phyloP scores from a whole-genome alignment of 2,113 vertebrate genomes.

The Propithecus coquereli region DNA sequence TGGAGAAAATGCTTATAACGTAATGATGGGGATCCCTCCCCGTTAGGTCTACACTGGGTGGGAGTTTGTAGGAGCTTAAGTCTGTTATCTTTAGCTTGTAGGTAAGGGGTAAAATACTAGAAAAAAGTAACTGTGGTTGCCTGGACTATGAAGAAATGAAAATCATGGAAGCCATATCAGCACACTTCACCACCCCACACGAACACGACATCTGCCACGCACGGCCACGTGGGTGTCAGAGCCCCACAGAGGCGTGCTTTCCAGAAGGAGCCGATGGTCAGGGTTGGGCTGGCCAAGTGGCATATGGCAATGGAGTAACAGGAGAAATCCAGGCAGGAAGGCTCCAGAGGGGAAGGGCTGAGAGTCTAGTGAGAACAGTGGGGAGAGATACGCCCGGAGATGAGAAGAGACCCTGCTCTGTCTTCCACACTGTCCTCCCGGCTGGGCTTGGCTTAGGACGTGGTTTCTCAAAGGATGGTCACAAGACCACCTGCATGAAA shows the following conservation, averaged over 20 bases:
- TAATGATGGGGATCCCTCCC: not conserved
- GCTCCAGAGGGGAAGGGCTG: not conserved
- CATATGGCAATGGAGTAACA: not conserved
- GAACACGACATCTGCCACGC: not conserved
- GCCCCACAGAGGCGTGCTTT: not conserved
- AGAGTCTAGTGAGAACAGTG: not conserved
- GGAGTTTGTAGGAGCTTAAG: not conserved
- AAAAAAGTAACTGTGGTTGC: not conserved
- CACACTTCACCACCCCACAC: not conserved
- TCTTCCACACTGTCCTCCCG: fast-evolving
- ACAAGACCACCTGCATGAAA: not conserved
- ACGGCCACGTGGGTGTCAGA: not conserved
- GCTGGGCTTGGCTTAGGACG: not conserved
- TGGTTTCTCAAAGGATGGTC: not conserved
- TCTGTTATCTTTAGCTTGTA: not conserved
- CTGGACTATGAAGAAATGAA: not conserved
- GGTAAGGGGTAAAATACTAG: not conserved
- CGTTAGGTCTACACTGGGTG: not conserved
- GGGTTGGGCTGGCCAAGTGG: not conserved
- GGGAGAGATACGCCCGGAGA: not conserved
- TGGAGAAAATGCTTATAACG: slow-evolving; percentile 2
- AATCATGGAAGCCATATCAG: not conserved
- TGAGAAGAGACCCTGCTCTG: not conserved
- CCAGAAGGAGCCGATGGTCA: not conserved
- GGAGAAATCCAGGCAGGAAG: not conserved